Conservation (phyloP, 2,888 invertebrate species). For the Lathronympha strigana region DNA sequence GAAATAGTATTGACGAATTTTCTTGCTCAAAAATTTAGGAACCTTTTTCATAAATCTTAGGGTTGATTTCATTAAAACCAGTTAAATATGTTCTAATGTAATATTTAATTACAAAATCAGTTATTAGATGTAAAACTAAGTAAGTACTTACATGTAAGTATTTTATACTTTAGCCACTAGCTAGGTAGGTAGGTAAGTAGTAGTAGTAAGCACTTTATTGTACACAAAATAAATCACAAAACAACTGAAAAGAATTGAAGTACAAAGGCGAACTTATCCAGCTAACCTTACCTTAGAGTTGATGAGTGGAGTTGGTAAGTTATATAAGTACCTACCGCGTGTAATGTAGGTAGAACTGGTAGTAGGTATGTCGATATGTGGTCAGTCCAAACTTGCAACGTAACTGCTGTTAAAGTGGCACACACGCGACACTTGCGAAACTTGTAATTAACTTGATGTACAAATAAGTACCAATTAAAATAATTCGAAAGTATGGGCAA, state of each 20-base stretch:
- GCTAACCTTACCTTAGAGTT: not conserved
- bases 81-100: not conserved
- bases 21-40: too few relatives aligned
- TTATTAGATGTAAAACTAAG: too few relatives aligned
- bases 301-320: not conserved
- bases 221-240: too few relatives aligned
- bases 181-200: too few relatives aligned
- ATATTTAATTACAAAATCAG: not conserved
- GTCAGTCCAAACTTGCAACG: constrained; percentile 21
- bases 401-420: constrained; percentile 12
- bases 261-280: too few relatives aligned
- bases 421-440: constrained; percentile 20
- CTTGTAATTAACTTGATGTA: constrained; percentile 21
- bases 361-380: constrained; percentile 4
- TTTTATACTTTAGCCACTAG: too few relatives aligned
- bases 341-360: too few relatives aligned
- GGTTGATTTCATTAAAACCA: not conserved
- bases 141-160: too few relatives aligned
- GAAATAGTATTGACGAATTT: too few relatives aligned
- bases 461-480: not conserved
- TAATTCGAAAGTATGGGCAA: not conserved
- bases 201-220: not conserved
- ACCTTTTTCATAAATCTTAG: not conserved
- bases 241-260: too few relatives aligned
- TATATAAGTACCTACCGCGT: not conserved